Percentiles rank a stretch among this genome's conserved stretches.
Conservation (phyloP, 1,140 invertebrate genomes). For the Drosophila sucinea region DNA sequence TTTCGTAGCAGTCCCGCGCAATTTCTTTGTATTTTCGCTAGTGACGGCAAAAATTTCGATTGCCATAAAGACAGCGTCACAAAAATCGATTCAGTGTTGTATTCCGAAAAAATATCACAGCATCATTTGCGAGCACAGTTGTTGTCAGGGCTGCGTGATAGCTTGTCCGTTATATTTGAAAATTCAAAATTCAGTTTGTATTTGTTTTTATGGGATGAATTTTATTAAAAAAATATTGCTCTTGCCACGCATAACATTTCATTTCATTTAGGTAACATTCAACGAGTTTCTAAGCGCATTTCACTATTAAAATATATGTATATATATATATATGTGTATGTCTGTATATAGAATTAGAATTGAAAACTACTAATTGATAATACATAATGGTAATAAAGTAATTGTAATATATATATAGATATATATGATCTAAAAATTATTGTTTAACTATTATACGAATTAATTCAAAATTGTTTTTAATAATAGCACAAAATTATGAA, state of each 20-base stretch:
- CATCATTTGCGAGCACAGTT: background rate
- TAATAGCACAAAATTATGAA: slow-evolving; percentile 49
- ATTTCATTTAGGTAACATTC: slow-evolving; percentile 62
- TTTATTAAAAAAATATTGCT: slow-evolving; percentile 81
- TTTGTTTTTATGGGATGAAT: slow-evolving; percentile 31
- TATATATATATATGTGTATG: slow-evolving; percentile 15
- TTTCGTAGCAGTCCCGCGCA: slow-evolving; percentile 2
- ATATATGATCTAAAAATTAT: slow-evolving; percentile 58
- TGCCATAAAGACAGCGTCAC: no score
- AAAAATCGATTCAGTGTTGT: background rate
- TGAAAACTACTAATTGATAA: slow-evolving; percentile 54
- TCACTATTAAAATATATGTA: slow-evolving; percentile 52
- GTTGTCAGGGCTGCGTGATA: background rate
- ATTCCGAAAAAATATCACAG: background rate
- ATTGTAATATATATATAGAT: slow-evolving; percentile 21
- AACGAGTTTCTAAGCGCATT: slow-evolving; percentile 57
- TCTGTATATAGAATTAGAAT: slow-evolving; percentile 12
- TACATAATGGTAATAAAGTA: slow-evolving; percentile 72
- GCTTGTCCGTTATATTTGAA: background rate
- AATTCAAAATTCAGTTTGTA: background rate
- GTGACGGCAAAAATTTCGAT: no score
- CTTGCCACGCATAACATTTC: slow-evolving; percentile 72
- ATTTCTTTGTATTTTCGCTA: background rate
- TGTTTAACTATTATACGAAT: slow-evolving; percentile 33
- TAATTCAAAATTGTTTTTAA: slow-evolving; percentile 41